A percentile compares a stretch with the other conserved stretches of the same genome.
These are phyloP conservation scores for Perizoma flavofasciatum DNA, from an alignment of 2,888 invertebrate species.

Conservation along the genomic window DNA sequence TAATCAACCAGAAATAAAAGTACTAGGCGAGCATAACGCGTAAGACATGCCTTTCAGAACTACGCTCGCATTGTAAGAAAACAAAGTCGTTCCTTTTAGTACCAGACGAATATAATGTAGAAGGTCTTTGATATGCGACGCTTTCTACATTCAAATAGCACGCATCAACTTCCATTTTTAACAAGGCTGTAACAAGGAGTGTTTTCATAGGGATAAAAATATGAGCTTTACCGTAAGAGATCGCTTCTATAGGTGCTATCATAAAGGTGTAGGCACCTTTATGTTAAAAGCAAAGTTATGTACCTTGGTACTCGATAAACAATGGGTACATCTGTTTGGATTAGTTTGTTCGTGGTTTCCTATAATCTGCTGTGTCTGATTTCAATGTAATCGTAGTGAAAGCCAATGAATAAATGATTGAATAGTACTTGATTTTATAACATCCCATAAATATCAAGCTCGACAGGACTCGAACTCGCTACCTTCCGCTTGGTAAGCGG, in stretches of 20 bases:
- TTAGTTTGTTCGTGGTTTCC: too few relatives aligned
- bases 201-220: constrained; percentile 20
- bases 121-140: constrained; percentile 23
- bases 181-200: constrained; percentile 33
- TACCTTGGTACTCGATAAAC: too few relatives aligned
- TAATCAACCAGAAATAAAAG: neutral
- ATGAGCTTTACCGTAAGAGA: constrained; percentile 4
- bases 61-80: neutral
- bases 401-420: too few relatives aligned
- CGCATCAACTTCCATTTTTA: constrained; percentile 40
- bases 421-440: too few relatives aligned
- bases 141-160: constrained; percentile 27
- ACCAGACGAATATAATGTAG: constrained; percentile 10
- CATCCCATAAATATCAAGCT: too few relatives aligned
- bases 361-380: too few relatives aligned
- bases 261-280: neutral
- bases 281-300: too few relatives aligned
- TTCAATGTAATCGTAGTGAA: too few relatives aligned
- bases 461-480: too few relatives aligned
- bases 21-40: constrained; percentile 15
- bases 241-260: neutral
- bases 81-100: constrained; percentile 6
- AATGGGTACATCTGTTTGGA: too few relatives aligned
- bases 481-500: too few relatives aligned
- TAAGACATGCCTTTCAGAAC: neutral